Conservation (phyloP, 2,888 invertebrate genomes). For the Octonoba sinensis region DNA sequence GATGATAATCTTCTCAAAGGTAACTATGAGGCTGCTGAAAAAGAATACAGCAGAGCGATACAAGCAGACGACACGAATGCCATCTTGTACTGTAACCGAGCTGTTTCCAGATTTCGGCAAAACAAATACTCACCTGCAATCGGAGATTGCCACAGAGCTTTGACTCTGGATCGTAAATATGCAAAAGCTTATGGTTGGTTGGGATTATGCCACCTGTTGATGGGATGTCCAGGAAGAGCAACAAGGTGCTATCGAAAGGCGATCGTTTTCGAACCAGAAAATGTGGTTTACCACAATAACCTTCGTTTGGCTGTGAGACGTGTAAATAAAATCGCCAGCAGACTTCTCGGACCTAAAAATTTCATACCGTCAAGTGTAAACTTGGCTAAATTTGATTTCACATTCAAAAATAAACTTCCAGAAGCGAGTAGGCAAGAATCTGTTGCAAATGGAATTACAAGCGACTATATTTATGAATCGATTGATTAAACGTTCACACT, state of each 20-base stretch:
- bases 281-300: neutral
- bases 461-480: no score
- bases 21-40: conserved; percentile 6
- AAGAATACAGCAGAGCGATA: conserved; percentile 17
- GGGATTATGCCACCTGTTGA: conserved; percentile 14
- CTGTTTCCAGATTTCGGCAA: conserved; percentile 19
- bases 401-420: no score
- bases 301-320: neutral
- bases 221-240: conserved; percentile 2
- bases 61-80: conserved; percentile 3
- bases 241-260: conserved; percentile 19
- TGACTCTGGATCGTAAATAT: conserved; percentile 13
- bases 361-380: no score
- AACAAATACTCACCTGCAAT: neutral
- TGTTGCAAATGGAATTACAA: no score
- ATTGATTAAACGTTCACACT: no score
- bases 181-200: conserved; percentile 26
- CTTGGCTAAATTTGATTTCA: no score
- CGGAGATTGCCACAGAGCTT: conserved; percentile 12
- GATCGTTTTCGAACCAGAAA: conserved; percentile 13
- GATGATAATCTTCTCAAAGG: neutral
- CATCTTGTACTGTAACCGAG: conserved; percentile 28
- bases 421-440: no score
- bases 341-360: neutral
- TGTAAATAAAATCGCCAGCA: neutral